Evolutionary conservation across 1,140 invertebrate genomes (phyloP).

Genomic region (Penaeus chinensis): DNA sequence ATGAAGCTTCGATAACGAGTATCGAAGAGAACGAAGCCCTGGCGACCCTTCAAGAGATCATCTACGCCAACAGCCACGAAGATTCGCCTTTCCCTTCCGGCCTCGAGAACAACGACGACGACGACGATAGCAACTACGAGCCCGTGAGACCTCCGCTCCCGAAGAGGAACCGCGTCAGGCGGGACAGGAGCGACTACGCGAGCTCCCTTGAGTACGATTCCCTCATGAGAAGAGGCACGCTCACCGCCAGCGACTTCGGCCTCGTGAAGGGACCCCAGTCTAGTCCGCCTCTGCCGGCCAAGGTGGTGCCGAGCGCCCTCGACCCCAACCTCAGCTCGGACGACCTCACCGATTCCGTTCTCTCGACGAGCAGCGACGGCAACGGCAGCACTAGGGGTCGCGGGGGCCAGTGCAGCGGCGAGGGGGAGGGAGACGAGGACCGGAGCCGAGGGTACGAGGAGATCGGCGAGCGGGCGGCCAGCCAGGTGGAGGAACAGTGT

Average conservation of each 20-base stretch:
- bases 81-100: constrained; percentile 23
- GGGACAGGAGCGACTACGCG: not conserved
- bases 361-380: constrained; percentile 2
- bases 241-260: constrained; percentile 47
- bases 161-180: constrained; percentile 12
- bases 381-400: not conserved
- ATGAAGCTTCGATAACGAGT: constrained; percentile 38
- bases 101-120: constrained; percentile 25
- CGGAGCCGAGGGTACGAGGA: not conserved
- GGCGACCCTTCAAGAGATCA: constrained; percentile 21
- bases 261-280: constrained; percentile 22
- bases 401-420: not conserved
- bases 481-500: too few species aligned
- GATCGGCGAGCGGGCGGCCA: not conserved
- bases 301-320: constrained; percentile 9
- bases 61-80: constrained; percentile 20
- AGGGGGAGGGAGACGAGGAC: not conserved
- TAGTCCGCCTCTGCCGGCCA: constrained; percentile 20
- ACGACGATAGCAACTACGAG: constrained; percentile 30
- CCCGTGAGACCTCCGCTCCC: constrained; percentile 39
- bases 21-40: constrained; percentile 44
- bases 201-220: not conserved
- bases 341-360: constrained; percentile 20
- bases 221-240: constrained; percentile 22
- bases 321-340: constrained; percentile 6